Conservation (phyloP, 2,888 invertebrate species). For the Peribatodes rhomboidaria region DNA sequence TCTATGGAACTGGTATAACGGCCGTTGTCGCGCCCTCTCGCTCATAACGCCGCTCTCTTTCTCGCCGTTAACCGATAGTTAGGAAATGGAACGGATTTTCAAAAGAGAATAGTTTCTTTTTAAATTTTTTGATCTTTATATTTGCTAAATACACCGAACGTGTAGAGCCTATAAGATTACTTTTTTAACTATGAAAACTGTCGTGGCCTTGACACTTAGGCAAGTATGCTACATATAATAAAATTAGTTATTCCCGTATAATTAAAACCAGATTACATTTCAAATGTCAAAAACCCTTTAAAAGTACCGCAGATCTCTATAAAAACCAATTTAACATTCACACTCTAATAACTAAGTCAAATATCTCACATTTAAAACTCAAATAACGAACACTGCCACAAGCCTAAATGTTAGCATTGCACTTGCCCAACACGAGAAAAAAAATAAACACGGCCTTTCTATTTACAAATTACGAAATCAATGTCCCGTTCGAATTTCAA, state of each 20-base stretch:
- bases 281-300: slow-evolving; percentile 6
- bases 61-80: slow-evolving; percentile 15
- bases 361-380: slow-evolving; percentile 11
- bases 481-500: slow-evolving; percentile 50
- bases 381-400: slow-evolving; percentile 33
- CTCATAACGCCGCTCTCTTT: slow-evolving; percentile 28
- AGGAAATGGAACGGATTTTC: neutral
- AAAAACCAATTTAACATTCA: slow-evolving; percentile 40
- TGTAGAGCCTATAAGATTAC: too few species aligned
- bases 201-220: too few species aligned
- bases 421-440: slow-evolving; percentile 36
- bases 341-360: slow-evolving; percentile 24
- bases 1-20: slow-evolving; percentile 46
- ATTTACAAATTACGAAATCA: slow-evolving; percentile 46
- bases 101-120: too few species aligned
- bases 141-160: too few species aligned
- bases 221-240: too few species aligned
- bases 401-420: slow-evolving; percentile 26
- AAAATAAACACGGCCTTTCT: slow-evolving; percentile 46
- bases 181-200: too few species aligned
- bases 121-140: too few species aligned
- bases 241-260: too few species aligned
- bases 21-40: slow-evolving; percentile 37
- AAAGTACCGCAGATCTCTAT: slow-evolving; percentile 43
- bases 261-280: too few species aligned